Conservation (phyloP, 2,888 invertebrate species). For the Metalampra italica region DNA sequence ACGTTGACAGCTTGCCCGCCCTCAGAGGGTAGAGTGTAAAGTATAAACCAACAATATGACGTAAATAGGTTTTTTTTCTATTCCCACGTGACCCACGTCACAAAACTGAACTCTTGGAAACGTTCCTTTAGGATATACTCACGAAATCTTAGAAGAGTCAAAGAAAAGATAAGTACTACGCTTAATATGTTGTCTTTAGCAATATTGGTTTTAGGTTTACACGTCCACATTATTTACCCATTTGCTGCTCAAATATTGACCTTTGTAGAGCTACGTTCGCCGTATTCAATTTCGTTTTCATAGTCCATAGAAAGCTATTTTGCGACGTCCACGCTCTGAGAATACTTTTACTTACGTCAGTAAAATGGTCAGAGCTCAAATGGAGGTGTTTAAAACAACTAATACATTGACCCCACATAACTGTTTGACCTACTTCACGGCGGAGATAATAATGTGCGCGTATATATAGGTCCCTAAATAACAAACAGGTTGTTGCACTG, state of each 20-base stretch:
- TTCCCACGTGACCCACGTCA: too few species aligned
- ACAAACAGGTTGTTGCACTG: slow-evolving; percentile 48
- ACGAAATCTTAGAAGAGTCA: neutral
- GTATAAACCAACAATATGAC: too few species aligned
- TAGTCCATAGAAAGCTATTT: slow-evolving; percentile 40
- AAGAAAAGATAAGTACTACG: slow-evolving; percentile 1
- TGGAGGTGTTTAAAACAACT: neutral
- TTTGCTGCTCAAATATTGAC: slow-evolving; percentile 57
- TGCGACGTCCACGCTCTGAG: slow-evolving; percentile 22
- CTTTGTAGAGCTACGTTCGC: slow-evolving; percentile 34
- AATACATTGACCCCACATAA: slow-evolving; percentile 10
- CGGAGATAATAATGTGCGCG: slow-evolving; percentile 8
- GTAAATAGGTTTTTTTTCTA: too few species aligned
- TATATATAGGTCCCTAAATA: slow-evolving; percentile 4
- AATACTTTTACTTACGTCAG: slow-evolving; percentile 19
- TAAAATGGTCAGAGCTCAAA: slow-evolving; percentile 1
- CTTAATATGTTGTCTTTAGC: slow-evolving; percentile 32
- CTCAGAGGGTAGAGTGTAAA: too few species aligned
- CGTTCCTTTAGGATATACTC: neutral
- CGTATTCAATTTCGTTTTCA: slow-evolving; percentile 53
- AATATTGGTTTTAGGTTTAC: slow-evolving; percentile 44
- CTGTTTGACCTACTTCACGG: slow-evolving; percentile 9
- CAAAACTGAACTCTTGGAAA: too few species aligned
- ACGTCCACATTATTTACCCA: slow-evolving; percentile 49
- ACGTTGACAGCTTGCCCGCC: too few species aligned